Percentiles rank a stretch among this genome's conserved stretches.
Evolutionary conservation across 2,113 vertebrate species (phyloP).

Genomic region (Gnathonemus echidnorhynchus): DNA sequence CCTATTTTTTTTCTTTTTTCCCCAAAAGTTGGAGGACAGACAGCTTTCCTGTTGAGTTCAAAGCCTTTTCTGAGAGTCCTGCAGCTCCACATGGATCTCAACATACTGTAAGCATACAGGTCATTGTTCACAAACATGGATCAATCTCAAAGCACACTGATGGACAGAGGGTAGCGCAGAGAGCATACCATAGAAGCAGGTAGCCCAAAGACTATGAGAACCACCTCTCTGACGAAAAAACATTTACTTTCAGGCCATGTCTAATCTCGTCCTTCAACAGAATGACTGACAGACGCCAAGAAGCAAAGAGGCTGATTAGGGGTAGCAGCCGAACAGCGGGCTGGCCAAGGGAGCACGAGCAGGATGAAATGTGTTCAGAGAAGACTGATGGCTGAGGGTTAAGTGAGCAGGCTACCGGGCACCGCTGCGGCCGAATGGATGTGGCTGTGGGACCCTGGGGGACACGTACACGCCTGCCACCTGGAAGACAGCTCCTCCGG

Average conservation of each 20-base stretch:
- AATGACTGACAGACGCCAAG: constrained; percentile 17
- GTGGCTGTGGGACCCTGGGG: constrained; percentile 37
- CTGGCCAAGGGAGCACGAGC: constrained; percentile 30
- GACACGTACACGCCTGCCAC: constrained; percentile 29
- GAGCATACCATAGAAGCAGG: not conserved
- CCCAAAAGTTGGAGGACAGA: constrained; percentile 30
- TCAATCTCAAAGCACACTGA: not conserved
- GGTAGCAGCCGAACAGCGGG: constrained; percentile 20
- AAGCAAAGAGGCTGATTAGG: constrained; percentile 6
- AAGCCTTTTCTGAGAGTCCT: constrained; percentile 43
- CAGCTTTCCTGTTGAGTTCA: constrained; percentile 44
- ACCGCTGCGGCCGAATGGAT: constrained; percentile 23
- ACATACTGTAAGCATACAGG: constrained; percentile 51
- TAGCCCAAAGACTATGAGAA: not conserved
- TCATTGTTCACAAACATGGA: constrained; percentile 40
- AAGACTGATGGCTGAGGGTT: constrained; percentile 42
- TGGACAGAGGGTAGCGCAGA: not conserved
- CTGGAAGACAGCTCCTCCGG: not conserved
- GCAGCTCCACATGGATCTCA: constrained; percentile 35
- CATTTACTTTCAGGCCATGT: constrained; percentile 21
- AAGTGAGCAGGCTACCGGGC: constrained; percentile 38
- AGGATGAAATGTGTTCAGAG: constrained; percentile 40
- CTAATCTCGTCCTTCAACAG: constrained; percentile 27
- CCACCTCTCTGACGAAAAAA: constrained; percentile 12
- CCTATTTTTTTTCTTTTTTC: constrained; percentile 18